phyloP scores from a whole-genome alignment of 2,888 invertebrate genomes.

The Eulithis prunata region DNA sequence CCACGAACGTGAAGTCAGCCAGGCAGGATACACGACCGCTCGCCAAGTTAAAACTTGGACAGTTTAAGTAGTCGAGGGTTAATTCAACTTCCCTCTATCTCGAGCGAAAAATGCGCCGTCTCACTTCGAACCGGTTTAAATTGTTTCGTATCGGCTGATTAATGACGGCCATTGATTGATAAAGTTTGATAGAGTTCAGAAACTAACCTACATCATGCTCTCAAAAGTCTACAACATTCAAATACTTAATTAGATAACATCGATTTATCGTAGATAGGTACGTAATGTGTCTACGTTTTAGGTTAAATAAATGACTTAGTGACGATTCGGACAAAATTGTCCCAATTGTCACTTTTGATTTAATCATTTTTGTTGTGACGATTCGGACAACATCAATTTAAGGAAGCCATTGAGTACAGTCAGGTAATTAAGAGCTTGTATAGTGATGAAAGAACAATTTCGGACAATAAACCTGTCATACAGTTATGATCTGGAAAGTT shows the following conservation, averaged over 20 bases:
- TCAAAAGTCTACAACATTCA: not conserved
- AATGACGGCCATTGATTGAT: constrained; percentile 22
- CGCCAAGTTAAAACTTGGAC: constrained; percentile 18
- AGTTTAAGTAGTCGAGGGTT: constrained; percentile 24
- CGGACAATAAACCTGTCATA: not conserved
- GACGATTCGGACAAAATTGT: no score
- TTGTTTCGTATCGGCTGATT: constrained; percentile 20
- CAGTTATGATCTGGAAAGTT: constrained; percentile 25
- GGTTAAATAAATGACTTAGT: no score
- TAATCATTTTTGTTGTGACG: no score
- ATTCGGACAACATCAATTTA: no score
- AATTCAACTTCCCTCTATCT: constrained; percentile 16
- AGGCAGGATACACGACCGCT: constrained; percentile 4
- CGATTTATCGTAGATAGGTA: not conserved
- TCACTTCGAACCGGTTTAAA: constrained; percentile 23
- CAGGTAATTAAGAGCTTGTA: no score
- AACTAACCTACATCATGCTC: not conserved
- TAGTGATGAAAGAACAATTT: not conserved
- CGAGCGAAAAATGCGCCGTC: constrained; percentile 11
- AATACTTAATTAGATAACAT: not conserved
- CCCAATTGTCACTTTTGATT: no score
- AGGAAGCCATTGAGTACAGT: no score
- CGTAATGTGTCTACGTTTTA: no score
- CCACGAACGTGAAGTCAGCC: not conserved
- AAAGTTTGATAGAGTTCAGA: constrained; percentile 26